A percentile compares a stretch with the other conserved stretches of the same genome.
phyloP scores from a whole-genome alignment of 92 coral and sea anemone species.

The Plumapathes pennacea region DNA sequence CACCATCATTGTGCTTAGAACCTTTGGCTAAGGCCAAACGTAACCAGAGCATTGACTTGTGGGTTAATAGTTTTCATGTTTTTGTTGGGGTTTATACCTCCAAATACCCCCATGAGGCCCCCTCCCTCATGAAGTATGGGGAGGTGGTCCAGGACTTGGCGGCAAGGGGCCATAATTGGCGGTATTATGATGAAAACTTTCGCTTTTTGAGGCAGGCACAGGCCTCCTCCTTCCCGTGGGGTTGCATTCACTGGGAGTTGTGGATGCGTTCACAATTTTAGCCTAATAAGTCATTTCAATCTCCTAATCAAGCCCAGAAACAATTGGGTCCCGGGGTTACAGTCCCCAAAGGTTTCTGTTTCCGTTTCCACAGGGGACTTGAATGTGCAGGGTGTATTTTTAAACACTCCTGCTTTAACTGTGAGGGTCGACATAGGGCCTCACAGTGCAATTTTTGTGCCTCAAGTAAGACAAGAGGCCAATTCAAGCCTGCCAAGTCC shows the following conservation, averaged over 20 bases:
- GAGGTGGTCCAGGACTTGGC: constrained; percentile 48
- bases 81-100: constrained; percentile 50
- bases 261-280: constrained; percentile 39
- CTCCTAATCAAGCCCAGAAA: no score
- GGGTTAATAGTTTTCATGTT: constrained; percentile 31
- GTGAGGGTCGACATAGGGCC: constrained; percentile 39
- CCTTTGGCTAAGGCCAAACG: constrained; percentile 36
- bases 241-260: constrained; percentile 47
- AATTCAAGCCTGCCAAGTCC: neutral
- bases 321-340: neutral
- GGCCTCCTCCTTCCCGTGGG: constrained; percentile 36
- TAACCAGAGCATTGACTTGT: constrained; percentile 12
- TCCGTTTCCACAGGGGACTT: constrained; percentile 22
- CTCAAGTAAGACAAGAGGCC: neutral
- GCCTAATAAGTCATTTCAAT: constrained; percentile 1
- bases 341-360: constrained; percentile 37
- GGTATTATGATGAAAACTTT: constrained; percentile 44
- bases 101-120: constrained; percentile 53
- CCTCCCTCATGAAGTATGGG: constrained; percentile 47
- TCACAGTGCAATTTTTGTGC: constrained; percentile 17
- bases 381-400: constrained; percentile 39
- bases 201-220: constrained; percentile 24
- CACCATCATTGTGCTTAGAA: constrained; percentile 33
- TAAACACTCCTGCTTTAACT: constrained; percentile 47
- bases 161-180: constrained; percentile 33